Percentiles rank a stretch among this genome's conserved stretches.
These are phyloP conservation scores for Venustaconcha ellipsiformis DNA, from an alignment of 1,140 invertebrate genomes.

Conservation along the genomic window DNA sequence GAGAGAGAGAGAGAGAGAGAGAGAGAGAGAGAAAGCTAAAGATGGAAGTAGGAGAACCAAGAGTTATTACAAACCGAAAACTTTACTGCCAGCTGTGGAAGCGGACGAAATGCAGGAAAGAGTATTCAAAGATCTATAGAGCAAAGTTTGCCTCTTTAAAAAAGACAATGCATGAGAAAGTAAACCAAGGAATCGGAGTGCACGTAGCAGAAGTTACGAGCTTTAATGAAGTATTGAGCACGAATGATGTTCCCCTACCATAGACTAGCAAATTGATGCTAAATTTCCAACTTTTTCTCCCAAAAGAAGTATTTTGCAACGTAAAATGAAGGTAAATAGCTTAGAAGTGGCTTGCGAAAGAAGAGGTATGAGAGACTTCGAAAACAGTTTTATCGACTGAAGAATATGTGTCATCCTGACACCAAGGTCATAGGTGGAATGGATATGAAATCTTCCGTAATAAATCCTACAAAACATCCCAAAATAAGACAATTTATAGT, in stretches of 20 bases:
- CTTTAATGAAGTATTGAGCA: background rate
- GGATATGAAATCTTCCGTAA: slow-evolving; percentile 2
- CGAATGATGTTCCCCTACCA: background rate
- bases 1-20: no score
- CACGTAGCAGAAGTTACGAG: slow-evolving; percentile 1
- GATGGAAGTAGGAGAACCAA: slow-evolving; percentile 2
- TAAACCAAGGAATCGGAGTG: background rate
- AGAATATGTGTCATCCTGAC: background rate
- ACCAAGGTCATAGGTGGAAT: slow-evolving; percentile 3
- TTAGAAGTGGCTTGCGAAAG: background rate
- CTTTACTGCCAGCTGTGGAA: background rate
- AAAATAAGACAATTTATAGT: slow-evolving; percentile 4
- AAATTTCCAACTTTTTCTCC: no score
- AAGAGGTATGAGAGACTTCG: background rate
- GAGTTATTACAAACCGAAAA: background rate
- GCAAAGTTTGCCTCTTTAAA: background rate
- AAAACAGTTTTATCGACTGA: background rate
- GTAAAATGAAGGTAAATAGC: background rate
- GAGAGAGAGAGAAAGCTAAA: slow-evolving; percentile 10
- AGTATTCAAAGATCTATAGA: background rate
- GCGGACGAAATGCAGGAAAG: background rate
- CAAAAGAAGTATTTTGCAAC: background rate
- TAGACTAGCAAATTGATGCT: no score
- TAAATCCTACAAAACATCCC: background rate
- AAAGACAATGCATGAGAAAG: background rate